Evolutionary conservation across 1,140 invertebrate species (phyloP), one percentile per base, ranked within the genome.

Genomic region (Helicoverpa armigera): DNA sequence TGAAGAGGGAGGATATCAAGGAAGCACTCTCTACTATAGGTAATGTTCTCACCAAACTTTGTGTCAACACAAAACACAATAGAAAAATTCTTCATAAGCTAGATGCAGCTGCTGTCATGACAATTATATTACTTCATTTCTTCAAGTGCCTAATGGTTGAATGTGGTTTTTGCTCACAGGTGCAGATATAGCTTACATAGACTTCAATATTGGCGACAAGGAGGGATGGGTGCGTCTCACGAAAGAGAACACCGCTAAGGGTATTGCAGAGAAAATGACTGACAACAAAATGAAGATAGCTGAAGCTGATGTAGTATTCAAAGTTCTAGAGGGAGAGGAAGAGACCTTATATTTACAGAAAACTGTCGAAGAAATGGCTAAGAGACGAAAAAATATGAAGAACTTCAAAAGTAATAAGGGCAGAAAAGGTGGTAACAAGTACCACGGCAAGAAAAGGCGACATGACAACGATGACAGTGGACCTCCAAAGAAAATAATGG

Each of bases 201-300:
- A 98, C 85, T 98, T 96, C 88, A 96, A 96, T 81, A 96, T 96
- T 77, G 98, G 97, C 10, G 96, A 98, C 81, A 93, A 95, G 1
- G 96, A 97, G 86, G 98, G 97, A 11, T 97, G 96, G 89, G 94
- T 98, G 12, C 95, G 98, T 61, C 94, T 98, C 18, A 91, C 96
- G 11, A 96, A 96, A 83, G 97, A 97, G 87, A 96, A 97, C 88
- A 90, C 95, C 31, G 98, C 97, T 1, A 96, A 96, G 78, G 92
- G 95, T 76, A 89, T 97, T 80, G 86, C 96, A 75, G 96, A 97
- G 60, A 97, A 97, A 90, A 94, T 97, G 69, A 93, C 94, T 5
- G 96, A 97, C 73, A 95, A 94, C 0, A 97, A 96, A 92, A 51
- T 96, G 5, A 95, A 93, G 86, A 90, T 96, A 13, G 94, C 95